phyloP scores from a whole-genome alignment of 2,113 vertebrate species.

The Pteruthius melanotis region DNA sequence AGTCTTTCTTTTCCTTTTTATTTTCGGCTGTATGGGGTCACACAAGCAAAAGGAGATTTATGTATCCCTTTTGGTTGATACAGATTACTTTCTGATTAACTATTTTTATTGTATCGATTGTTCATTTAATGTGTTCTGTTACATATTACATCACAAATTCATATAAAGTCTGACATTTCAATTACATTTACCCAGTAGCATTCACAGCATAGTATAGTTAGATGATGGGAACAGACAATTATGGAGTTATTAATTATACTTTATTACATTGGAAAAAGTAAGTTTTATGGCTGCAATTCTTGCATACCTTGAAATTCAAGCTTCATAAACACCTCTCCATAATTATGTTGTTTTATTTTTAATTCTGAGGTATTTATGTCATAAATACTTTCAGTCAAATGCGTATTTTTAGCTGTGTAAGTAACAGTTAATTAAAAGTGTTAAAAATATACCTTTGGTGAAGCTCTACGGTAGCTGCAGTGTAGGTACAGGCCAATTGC shows the following conservation, averaged over 20 bases:
- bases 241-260: not conserved
- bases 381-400: not conserved
- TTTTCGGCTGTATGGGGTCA: not conserved
- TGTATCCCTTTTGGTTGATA: not conserved
- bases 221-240: not conserved
- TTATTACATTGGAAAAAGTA: not conserved
- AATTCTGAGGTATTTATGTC: not conserved
- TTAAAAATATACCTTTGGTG: not conserved
- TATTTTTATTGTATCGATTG: not conserved
- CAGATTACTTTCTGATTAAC: not conserved
- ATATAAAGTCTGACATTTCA: conserved; percentile 23
- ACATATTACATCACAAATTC: not conserved
- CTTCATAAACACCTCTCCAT: not conserved
- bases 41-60: not conserved
- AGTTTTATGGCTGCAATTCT: not conserved
- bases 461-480: not conserved
- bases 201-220: not conserved
- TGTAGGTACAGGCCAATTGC: not conserved
- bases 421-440: not conserved
- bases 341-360: not conserved
- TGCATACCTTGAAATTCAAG: not conserved
- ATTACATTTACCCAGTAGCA: not conserved
- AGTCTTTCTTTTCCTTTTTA: not conserved
- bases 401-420: not conserved
- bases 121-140: not conserved